These are phyloP conservation scores for Vanessa atalanta DNA, from an alignment of 1,140 invertebrate genomes.

Conservation along the genomic window DNA sequence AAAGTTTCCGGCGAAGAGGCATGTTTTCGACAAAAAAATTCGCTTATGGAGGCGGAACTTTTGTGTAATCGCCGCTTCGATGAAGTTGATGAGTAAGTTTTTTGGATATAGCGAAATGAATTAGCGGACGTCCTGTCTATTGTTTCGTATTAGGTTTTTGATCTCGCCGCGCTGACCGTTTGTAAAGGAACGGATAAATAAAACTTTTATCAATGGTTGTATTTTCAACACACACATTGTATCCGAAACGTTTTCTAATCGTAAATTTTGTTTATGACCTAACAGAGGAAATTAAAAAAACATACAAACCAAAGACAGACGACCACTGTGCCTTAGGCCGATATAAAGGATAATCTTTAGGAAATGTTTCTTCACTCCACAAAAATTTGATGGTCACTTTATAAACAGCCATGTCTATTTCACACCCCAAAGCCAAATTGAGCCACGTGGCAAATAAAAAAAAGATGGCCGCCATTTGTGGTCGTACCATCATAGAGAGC, in stretches of 20 bases:
- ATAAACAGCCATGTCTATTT: slow-evolving; percentile 87
- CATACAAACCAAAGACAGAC: slow-evolving; percentile 89
- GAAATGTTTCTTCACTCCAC: slow-evolving; percentile 92
- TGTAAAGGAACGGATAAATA: neutral
- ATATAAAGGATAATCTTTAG: slow-evolving; percentile 94
- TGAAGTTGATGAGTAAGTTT: slow-evolving; percentile 17
- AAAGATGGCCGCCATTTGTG: slow-evolving; percentile 67
- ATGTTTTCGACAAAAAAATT: slow-evolving; percentile 33
- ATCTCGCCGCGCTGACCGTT: slow-evolving; percentile 20
- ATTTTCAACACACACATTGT: slow-evolving; percentile 1
- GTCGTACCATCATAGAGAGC: slow-evolving; percentile 45
- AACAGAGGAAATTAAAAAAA: neutral
- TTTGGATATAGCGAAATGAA: slow-evolving; percentile 22
- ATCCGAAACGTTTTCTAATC: slow-evolving; percentile 1
- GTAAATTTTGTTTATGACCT: neutral
- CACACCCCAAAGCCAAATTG: slow-evolving; percentile 53
- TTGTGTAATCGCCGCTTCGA: slow-evolving; percentile 28
- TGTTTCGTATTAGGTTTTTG: slow-evolving; percentile 26
- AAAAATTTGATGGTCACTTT: slow-evolving; percentile 90
- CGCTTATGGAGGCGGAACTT: slow-evolving; percentile 24
- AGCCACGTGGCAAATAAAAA: slow-evolving; percentile 53
- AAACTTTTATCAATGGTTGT: slow-evolving; percentile 8
- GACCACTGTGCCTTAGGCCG: slow-evolving; percentile 94
- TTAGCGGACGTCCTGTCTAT: slow-evolving; percentile 36
- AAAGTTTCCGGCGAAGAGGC: slow-evolving; percentile 33